A percentile compares a stretch with the other conserved stretches of the same genome.
Conservation (phyloP, 2,797 vertebrate species). For the Dermochelys coriacea region DNA sequence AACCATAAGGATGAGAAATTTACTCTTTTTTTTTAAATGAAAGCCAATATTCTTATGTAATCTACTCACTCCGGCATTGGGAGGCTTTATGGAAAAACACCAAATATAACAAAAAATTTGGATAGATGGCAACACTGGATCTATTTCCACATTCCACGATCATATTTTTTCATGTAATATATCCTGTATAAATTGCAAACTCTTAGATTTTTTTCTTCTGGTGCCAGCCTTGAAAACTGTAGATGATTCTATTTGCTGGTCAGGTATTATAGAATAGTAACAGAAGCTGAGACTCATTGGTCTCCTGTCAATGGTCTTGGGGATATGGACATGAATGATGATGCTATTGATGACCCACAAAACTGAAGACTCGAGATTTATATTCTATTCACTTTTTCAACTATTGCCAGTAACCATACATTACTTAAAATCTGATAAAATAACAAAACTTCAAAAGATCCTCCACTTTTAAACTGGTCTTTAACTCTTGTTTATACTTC, state of each 20-base stretch:
- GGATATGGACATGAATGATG: not conserved
- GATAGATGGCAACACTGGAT: not conserved
- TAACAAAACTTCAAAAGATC: not conserved
- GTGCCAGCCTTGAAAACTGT: constrained; percentile 4
- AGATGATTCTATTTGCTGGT: constrained; percentile 10
- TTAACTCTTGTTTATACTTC: not conserved
- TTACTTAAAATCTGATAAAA: not conserved
- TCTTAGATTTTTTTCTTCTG: not conserved
- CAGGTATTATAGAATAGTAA: constrained; percentile 29
- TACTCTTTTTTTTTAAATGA: not conserved
- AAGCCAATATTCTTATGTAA: not conserved
- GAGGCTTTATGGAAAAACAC: not conserved
- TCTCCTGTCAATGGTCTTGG: constrained; percentile 4
- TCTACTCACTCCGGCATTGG: not conserved
- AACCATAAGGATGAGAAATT: not conserved
- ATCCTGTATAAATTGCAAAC: not conserved
- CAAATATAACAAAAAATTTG: not conserved
- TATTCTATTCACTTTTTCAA: constrained; percentile 1
- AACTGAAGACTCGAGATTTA: constrained; percentile 5
- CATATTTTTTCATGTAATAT: not conserved
- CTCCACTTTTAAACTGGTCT: not conserved
- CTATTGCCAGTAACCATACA: not conserved
- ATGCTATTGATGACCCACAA: not conserved
- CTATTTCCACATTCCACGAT: not conserved
- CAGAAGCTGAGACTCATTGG: constrained; percentile 18